These are phyloP conservation scores for Drosophila infuscata DNA, from an alignment of 2,888 invertebrate species.

Conservation along the genomic window DNA sequence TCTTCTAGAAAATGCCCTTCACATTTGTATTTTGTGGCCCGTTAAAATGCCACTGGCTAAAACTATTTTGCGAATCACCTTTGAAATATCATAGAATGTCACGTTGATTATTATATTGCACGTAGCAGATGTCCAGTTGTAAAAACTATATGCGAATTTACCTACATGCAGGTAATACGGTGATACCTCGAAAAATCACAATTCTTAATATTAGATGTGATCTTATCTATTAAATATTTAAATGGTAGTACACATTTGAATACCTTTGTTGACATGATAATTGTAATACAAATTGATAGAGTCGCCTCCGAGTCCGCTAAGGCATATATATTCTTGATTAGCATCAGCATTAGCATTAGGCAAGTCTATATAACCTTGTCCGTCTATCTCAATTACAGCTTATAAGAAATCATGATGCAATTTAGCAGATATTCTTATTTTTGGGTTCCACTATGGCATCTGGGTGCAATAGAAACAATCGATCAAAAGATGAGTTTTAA, in stretches of 20 bases:
- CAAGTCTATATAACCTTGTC: not conserved
- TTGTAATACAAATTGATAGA: not conserved
- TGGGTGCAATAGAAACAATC: too few relatives aligned
- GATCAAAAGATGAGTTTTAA: not conserved
- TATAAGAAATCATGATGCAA: not conserved
- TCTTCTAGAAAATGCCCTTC: not conserved
- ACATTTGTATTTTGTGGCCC: constrained; percentile 14
- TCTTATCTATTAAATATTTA: not conserved
- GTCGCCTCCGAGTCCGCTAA: not conserved
- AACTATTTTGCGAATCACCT: constrained; percentile 4
- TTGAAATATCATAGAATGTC: constrained; percentile 58
- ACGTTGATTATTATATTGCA: constrained; percentile 61
- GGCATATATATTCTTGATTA: not conserved
- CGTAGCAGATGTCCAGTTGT: constrained; percentile 40
- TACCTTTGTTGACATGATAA: not conserved
- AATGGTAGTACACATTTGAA: not conserved
- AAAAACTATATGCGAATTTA: not conserved
- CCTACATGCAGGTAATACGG: not conserved
- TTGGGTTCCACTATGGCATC: fast-evolving
- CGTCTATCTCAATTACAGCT: not conserved
- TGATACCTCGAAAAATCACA: not conserved
- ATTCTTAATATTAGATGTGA: not conserved
- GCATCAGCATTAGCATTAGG: not conserved
- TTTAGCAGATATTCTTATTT: not conserved
- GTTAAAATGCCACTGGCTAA: constrained; percentile 9